Percentiles rank a stretch among this genome's conserved stretches.
phyloP scores from a whole-genome alignment of 2,113 vertebrate genomes.

The Stigmatopora nigra region DNA sequence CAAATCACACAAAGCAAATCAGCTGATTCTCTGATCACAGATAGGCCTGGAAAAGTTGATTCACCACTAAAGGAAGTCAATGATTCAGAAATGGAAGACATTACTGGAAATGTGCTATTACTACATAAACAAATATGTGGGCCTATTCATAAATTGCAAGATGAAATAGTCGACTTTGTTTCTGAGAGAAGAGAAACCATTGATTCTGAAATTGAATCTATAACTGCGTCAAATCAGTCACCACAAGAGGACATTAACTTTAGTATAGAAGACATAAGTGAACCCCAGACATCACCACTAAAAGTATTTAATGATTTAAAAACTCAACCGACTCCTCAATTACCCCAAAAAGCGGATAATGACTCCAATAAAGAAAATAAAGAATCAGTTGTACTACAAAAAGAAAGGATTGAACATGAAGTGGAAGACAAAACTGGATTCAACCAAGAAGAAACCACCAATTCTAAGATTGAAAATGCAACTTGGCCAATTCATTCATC shows the following conservation, averaged over 20 bases:
- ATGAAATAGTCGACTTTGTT: neutral
- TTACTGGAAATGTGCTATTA: too few species aligned
- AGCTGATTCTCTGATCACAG: neutral
- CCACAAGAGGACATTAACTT: neutral
- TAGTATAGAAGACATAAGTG: neutral
- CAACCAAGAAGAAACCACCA: neutral
- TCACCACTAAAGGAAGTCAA: neutral
- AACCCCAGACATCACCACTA: neutral
- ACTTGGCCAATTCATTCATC: neutral
- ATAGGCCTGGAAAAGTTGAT: neutral
- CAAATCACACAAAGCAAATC: neutral
- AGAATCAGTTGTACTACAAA: too few species aligned
- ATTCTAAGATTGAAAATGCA: neutral
- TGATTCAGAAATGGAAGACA: neutral
- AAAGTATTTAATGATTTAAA: neutral
- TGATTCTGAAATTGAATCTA: neutral
- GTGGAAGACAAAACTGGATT: too few species aligned
- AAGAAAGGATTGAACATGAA: too few species aligned
- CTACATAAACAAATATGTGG: neutral
- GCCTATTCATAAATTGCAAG: neutral
- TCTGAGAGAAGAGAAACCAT: neutral
- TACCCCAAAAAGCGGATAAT: too few species aligned
- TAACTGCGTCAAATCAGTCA: neutral
- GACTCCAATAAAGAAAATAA: too few species aligned
- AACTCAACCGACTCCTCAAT: too few species aligned